Conservation (phyloP, 1,140 invertebrate species). For the Drosophila sp. region DNA sequence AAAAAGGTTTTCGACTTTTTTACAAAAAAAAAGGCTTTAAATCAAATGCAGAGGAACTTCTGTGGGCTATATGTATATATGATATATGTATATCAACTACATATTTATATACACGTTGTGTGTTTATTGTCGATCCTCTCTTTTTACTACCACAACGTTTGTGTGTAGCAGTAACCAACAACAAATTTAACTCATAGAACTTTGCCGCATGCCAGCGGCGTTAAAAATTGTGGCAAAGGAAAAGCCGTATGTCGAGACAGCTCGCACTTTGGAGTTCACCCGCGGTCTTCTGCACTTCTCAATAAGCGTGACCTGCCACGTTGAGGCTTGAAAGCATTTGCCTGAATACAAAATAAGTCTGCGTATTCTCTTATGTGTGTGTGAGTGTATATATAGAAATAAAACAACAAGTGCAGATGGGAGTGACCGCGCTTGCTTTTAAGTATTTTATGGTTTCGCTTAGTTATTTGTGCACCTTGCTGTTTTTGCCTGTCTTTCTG, state of each 20-base stretch:
- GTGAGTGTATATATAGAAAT: not conserved
- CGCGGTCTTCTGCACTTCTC: slow-evolving; percentile 9
- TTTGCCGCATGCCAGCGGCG: slow-evolving; percentile 69
- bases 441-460: slow-evolving; percentile 51
- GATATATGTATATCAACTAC: not conserved
- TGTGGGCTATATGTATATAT: slow-evolving; percentile 40
- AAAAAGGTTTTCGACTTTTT: slow-evolving; percentile 18
- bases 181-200: slow-evolving; percentile 55
- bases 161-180: slow-evolving; percentile 52
- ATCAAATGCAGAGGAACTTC: slow-evolving; percentile 31
- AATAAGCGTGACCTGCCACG: slow-evolving; percentile 74
- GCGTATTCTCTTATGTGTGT: slow-evolving; percentile 2
- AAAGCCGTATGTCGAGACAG: slow-evolving; percentile 16
- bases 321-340: slow-evolving; percentile 51
- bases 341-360: slow-evolving; percentile 19
- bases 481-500: not conserved
- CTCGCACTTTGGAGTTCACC: slow-evolving; percentile 48
- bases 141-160: slow-evolving; percentile 38
- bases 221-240: slow-evolving; percentile 31
- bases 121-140: slow-evolving; percentile 47
- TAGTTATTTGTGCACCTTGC: slow-evolving; percentile 41
- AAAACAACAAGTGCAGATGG: slow-evolving; percentile 28
- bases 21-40: slow-evolving; percentile 44
- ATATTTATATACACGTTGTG: slow-evolving; percentile 30
- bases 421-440: slow-evolving; percentile 45